A percentile compares a stretch with the other conserved stretches of the same genome.
These are phyloP conservation scores for Drosophila azteca DNA, from an alignment of 1,140 invertebrate genomes.

Conservation along the genomic window DNA sequence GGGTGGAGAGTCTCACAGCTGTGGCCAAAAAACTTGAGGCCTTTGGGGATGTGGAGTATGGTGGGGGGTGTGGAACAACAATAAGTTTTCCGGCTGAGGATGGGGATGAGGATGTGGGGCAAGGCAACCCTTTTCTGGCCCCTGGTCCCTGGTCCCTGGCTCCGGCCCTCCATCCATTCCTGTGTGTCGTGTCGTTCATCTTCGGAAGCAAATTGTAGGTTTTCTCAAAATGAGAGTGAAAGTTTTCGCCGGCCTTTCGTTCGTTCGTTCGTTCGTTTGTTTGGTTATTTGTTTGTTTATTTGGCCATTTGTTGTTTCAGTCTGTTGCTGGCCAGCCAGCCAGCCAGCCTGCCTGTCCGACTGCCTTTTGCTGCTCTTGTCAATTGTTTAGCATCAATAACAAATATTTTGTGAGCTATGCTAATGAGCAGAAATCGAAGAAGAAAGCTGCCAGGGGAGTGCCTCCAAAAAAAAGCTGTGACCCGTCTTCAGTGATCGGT, in stretches of 20 bases:
- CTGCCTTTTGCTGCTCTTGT: conserved; percentile 44
- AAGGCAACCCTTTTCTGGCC: conserved; percentile 32
- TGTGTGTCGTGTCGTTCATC: conserved; percentile 28
- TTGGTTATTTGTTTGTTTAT: conserved; percentile 34
- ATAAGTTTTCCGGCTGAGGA: neutral
- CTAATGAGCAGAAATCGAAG: conserved; percentile 68
- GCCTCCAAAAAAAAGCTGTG: conserved; percentile 5
- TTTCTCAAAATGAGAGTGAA: conserved; percentile 64
- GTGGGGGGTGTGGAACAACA: neutral
- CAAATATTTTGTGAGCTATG: conserved; percentile 70
- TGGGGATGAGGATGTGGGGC: conserved; percentile 11
- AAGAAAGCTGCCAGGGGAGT: conserved; percentile 37
- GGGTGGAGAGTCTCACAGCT: conserved; percentile 20
- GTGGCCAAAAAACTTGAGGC: conserved; percentile 31
- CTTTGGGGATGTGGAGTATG: no score
- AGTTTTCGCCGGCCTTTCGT: conserved; percentile 42
- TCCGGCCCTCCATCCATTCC: no score
- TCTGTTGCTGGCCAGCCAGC: conserved; percentile 4
- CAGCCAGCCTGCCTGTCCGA: conserved; percentile 28
- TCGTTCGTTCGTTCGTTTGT: conserved; percentile 25
- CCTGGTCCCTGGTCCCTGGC: neutral
- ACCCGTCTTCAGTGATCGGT: neutral
- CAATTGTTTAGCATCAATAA: conserved; percentile 76
- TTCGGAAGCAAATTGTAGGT: conserved; percentile 45
- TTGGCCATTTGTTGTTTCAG: conserved; percentile 15